Evolutionary conservation across 2,797 vertebrate species (phyloP).

Genomic region (Karalla daura): DNA sequence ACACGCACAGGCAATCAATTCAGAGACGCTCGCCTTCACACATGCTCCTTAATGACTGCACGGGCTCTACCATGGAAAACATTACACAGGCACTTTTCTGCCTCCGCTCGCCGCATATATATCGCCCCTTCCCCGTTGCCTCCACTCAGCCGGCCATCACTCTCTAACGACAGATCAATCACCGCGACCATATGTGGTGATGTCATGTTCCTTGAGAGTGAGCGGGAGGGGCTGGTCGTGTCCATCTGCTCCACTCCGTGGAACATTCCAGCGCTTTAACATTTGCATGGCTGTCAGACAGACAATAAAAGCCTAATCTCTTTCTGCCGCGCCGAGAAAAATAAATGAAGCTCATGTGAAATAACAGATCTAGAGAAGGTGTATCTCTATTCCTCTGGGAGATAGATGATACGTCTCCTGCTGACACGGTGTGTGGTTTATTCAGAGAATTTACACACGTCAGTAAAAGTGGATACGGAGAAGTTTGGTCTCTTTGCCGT

Average conservation of each 20-base stretch:
- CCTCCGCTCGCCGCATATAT: constrained; percentile 28
- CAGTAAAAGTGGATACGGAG: background rate
- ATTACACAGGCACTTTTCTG: constrained; percentile 33
- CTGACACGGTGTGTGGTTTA: background rate
- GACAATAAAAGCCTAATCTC: constrained; percentile 69
- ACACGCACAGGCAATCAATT: constrained; percentile 23
- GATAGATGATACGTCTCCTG: background rate
- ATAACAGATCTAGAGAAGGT: constrained; percentile 38
- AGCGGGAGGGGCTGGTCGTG: constrained; percentile 55
- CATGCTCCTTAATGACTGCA: constrained; percentile 31
- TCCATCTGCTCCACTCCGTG: constrained; percentile 75
- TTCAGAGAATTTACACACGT: constrained; percentile 7
- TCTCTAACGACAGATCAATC: constrained; percentile 77
- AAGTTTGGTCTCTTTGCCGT: too few species aligned
- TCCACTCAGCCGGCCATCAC: constrained; percentile 56
- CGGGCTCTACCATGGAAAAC: constrained; percentile 59
- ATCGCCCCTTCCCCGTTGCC: constrained; percentile 40
- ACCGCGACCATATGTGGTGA: constrained; percentile 76
- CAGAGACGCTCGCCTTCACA: constrained; percentile 31
- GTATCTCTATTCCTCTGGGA: constrained; percentile 22
- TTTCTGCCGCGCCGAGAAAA: constrained; percentile 17
- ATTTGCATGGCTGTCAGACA: constrained; percentile 81
- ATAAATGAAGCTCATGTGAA: constrained; percentile 24
- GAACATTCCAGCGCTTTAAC: constrained; percentile 77
- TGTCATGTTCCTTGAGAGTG: constrained; percentile 75